Evolutionary conservation across 2,888 invertebrate species (phyloP).

Genomic region (Cephus sareptanus): DNA sequence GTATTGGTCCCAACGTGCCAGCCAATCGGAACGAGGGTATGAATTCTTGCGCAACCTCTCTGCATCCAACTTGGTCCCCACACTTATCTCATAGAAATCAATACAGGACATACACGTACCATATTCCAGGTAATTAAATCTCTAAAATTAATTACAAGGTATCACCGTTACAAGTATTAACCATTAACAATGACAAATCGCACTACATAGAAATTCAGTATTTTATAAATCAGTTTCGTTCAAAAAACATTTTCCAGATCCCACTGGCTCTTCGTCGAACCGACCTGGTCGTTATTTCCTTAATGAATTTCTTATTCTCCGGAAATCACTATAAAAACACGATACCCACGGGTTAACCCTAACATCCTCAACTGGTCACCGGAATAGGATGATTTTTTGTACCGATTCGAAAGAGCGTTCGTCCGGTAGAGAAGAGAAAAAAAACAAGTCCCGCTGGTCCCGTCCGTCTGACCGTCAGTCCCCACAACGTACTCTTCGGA

Average conservation of each 20-base stretch:
- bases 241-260: neutral
- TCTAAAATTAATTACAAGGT: neutral
- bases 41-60: slow-evolving; percentile 52
- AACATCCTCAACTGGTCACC: slow-evolving; percentile 17
- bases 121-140: neutral
- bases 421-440: slow-evolving; percentile 17
- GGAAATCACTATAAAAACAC: slow-evolving; percentile 5
- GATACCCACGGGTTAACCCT: neutral
- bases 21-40: slow-evolving; percentile 50
- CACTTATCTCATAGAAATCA: slow-evolving; percentile 5
- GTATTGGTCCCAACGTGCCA: slow-evolving; percentile 46
- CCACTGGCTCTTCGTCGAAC: neutral
- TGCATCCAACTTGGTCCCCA: slow-evolving; percentile 20
- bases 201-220: neutral
- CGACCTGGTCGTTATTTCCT: slow-evolving; percentile 3
- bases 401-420: slow-evolving; percentile 8
- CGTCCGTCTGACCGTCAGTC: neutral
- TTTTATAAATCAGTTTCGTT: neutral
- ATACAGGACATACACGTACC: neutral
- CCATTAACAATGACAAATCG: neutral
- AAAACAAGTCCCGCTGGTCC: slow-evolving; percentile 3
- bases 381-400: slow-evolving; percentile 21
- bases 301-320: neutral
- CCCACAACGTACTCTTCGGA: neutral
- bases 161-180: neutral